Conservation (phyloP, 1,140 invertebrate species). For the Eubasilissa regina region DNA sequence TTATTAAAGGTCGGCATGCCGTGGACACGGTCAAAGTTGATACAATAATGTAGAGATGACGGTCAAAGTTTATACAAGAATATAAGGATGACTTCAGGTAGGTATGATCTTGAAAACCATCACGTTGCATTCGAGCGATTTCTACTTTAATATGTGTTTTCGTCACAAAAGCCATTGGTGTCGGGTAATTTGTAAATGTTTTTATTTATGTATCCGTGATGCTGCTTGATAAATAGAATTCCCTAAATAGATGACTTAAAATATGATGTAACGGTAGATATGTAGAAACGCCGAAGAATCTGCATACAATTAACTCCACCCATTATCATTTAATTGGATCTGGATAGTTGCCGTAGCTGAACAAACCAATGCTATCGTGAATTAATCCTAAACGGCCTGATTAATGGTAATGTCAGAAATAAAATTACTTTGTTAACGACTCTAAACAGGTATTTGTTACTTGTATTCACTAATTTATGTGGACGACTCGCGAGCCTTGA, state of each 20-base stretch:
- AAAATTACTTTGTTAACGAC: slow-evolving; percentile 47
- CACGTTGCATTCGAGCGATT: too few species aligned
- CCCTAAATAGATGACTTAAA: slow-evolving; percentile 18
- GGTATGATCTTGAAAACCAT: too few species aligned
- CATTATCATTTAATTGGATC: slow-evolving; percentile 44
- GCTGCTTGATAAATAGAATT: slow-evolving; percentile 30
- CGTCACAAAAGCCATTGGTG: too few species aligned
- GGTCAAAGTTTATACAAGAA: too few species aligned
- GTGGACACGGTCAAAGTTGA: neutral
- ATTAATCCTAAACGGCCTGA: slow-evolving; percentile 43
- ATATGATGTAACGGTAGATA: slow-evolving; percentile 37
- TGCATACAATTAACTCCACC: slow-evolving; percentile 39
- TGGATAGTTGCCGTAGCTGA: slow-evolving; percentile 36
- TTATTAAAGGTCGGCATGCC: slow-evolving; percentile 1
- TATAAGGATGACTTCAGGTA: too few species aligned
- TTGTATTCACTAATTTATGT: slow-evolving; percentile 40
- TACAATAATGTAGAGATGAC: too few species aligned
- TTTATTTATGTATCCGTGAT: neutral
- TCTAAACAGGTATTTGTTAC: slow-evolving; percentile 34
- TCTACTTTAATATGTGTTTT: too few species aligned
- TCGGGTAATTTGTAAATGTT: too few species aligned
- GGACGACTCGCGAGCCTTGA: slow-evolving; percentile 6
- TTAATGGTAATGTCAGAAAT: slow-evolving; percentile 45
- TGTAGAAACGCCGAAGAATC: slow-evolving; percentile 42
- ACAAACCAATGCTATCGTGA: slow-evolving; percentile 36